Base-by-base conservation (phyloP, 2,797 vertebrate genomes). In the Typhlichthys eigenmanni region DNA sequence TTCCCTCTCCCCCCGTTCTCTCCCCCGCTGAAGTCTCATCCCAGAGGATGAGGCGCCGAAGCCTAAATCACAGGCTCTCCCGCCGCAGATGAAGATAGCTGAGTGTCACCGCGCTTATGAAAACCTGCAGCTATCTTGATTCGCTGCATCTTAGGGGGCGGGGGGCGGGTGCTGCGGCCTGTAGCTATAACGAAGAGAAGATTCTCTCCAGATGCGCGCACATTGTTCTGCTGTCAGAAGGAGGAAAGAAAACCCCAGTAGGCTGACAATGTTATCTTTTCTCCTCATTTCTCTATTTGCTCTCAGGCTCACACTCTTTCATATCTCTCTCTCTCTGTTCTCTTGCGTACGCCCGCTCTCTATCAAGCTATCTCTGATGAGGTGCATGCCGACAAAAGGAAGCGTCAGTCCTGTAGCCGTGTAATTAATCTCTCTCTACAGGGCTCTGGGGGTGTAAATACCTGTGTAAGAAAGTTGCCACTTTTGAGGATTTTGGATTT, bases 401-500 rank as follows among this genome's bases (percentile, higher is more conserved):
- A 53, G 14, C 94, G 95, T 95, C 96, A 96, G 84, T 95, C 94
- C 93, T 90, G 94, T 92, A 93, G 93, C 76, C 79, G 94, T 93
- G 93, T 94, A 96, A 98, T 98, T 97, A 98, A 98, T 98, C 96
- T 98, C 94, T 93, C 82, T 89, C 89, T 78, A 79, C 76, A 70
- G 64, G 59, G 58, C 62, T 71, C 74, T 47, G 71, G 64, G 72
- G 63, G 84, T 48, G 91, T 89, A 97, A 97, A 98, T 97, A 96
- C 96, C 96, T 96, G 94, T 93, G 91, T 86, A 95, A 96, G 94
- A 95, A 95, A 93, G 94, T 94, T 94, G 93, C 93, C 94, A 94
- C 93, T 96, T 96, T 89, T 95, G 93, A 95, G 90, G 94, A 96
- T 96, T 95, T 98, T 97, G 95, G 95, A 95, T 96, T 97, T 97